Base-by-base conservation (phyloP, 2,113 vertebrate species). In the Scatophagus argus region DNA sequence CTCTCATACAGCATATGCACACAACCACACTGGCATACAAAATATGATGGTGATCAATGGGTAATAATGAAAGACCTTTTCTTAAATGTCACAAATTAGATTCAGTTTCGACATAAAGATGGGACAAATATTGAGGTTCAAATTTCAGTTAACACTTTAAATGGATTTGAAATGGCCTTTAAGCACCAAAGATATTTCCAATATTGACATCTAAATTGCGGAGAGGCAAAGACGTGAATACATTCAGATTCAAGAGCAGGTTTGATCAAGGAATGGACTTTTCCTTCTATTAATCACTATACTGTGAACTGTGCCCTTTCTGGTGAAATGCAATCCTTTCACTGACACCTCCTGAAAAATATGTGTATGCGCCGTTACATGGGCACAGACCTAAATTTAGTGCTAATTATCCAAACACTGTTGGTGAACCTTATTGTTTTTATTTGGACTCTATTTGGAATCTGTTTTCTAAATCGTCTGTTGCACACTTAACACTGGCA, bases 41-140 rank as follows among this genome's bases (percentile, higher is more conserved):
- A 73, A 63, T 65, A 44, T 56, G 60, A 72, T 66, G 74, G 52
- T 77, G 72, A 86, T 81, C 64, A 71, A 64, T 39, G 46, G 7
- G 39, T 39, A 52, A 63, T 68, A 73, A 86, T 83, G 74, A 81
- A 79, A 79, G 78, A 84, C 76, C 79, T 85, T 90, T 91, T 51
- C 51, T 38, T 81, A 81, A 91, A 91, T 91, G 87, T 83, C 87
- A 91, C 44, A 72, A 81, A 70, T 83, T 89, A 67, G 46, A 81
- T 87, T 74, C 31, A 5, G 46, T 58, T 73, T 82, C 5, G 2
- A 59, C 58, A 76, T 23, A 44, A 78, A 76, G 34, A 64, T 55
- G 29, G 31, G 49, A 29, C 43, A 64, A 72, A 85, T 77, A 61
- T 58, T 54, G 36, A 76, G 36, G 63, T 55, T 69, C 4, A 52